Evolutionary conservation across 1,140 invertebrate genomes (phyloP).

Genomic region (Caenorhabditis latens): DNA sequence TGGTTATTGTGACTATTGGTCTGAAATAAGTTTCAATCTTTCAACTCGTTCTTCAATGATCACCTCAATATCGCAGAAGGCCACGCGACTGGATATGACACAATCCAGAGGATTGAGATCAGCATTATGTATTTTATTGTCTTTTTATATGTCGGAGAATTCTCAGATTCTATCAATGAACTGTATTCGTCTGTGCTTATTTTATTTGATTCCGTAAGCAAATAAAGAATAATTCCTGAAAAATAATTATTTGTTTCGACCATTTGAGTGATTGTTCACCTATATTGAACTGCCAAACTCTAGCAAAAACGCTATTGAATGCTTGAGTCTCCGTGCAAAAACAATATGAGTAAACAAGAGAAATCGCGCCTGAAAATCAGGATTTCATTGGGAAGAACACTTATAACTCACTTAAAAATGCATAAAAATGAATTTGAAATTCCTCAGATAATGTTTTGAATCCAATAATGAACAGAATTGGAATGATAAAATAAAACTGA

Average conservation of each 20-base stretch:
- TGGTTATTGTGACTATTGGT: constrained; percentile 10
- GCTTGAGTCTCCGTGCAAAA: not conserved
- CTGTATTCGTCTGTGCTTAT: too few relatives aligned
- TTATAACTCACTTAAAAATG: not conserved
- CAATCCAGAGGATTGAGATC: too few relatives aligned
- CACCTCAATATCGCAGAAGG: not conserved
- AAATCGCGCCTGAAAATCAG: not conserved
- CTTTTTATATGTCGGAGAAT: too few relatives aligned
- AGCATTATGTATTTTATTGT: too few relatives aligned
- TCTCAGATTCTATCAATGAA: too few relatives aligned
- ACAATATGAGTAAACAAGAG: not conserved
- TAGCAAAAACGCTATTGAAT: constrained; percentile 9
- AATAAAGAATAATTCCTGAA: too few relatives aligned
- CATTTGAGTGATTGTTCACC: not conserved
- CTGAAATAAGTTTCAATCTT: not conserved
- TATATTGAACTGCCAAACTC: constrained; percentile 13
- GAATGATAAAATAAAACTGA: constrained; percentile 9
- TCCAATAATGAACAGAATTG: not conserved
- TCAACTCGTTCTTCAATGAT: not conserved
- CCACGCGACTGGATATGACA: not conserved
- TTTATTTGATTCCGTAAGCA: too few relatives aligned
- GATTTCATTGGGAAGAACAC: not conserved
- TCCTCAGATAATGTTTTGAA: not conserved
- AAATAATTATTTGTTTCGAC: too few relatives aligned
- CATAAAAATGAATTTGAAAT: not conserved